These are phyloP conservation scores for Carterocephalus palaemon DNA, from an alignment of 2,888 invertebrate species.

Conservation along the genomic window DNA sequence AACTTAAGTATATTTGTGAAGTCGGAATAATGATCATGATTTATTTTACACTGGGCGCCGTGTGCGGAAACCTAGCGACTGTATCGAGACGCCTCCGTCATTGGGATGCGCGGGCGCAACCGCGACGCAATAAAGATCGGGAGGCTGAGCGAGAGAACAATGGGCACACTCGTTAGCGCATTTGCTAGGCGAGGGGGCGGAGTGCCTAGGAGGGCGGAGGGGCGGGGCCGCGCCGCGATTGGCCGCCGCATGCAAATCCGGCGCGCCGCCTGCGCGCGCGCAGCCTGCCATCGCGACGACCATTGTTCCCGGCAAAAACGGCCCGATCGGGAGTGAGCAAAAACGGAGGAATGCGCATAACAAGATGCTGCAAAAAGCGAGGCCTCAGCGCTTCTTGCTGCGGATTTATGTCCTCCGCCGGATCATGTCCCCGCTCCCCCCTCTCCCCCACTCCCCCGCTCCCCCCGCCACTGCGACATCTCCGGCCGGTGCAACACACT, in stretches of 20 bases:
- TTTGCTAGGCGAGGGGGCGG: conserved; percentile 24
- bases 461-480: conserved; percentile 12
- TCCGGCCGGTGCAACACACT: conserved; percentile 12
- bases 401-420: conserved; percentile 54
- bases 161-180: too few species aligned
- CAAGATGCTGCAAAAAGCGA: conserved; percentile 68
- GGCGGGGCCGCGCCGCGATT: conserved; percentile 42
- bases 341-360: conserved; percentile 71
- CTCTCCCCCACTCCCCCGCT: conserved; percentile 22
- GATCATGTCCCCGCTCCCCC: conserved; percentile 14
- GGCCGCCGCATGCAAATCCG: conserved; percentile 65
- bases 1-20: too few species aligned
- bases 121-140: too few species aligned
- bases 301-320: conserved; percentile 60
- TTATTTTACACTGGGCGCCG: too few species aligned
- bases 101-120: conserved; percentile 10
- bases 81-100: too few species aligned
- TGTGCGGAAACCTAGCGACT: too few species aligned
- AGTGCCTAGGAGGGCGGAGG: conserved; percentile 17
- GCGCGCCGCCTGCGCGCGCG: conserved; percentile 56
- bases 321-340: conserved; percentile 48
- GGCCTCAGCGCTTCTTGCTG: conserved; percentile 62
- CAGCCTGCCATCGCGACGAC: conserved; percentile 41
- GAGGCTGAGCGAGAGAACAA: too few species aligned
- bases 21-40: too few species aligned